Conservation (phyloP, 2,113 vertebrate species). For the Natator depressus region DNA sequence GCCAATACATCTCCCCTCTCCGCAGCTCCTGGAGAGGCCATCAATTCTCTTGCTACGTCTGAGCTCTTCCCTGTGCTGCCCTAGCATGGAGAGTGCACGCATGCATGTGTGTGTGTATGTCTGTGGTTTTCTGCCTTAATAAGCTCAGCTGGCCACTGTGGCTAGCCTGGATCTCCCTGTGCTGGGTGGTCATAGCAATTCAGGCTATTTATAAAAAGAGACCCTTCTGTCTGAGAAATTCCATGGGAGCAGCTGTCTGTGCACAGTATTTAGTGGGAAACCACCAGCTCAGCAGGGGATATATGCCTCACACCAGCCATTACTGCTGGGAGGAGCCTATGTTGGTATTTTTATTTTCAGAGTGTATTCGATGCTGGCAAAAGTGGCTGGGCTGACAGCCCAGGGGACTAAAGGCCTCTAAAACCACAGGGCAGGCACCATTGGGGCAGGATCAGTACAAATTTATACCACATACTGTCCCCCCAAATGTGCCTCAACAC, state of each 20-base stretch:
- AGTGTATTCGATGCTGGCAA: neutral
- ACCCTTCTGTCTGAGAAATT: constrained; percentile 1
- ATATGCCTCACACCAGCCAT: neutral
- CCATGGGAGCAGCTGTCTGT: neutral
- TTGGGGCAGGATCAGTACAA: neutral
- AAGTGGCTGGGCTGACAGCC: neutral
- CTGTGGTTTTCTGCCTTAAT: neutral
- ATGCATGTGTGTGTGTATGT: neutral
- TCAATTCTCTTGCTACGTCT: neutral
- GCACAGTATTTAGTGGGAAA: constrained; percentile 5
- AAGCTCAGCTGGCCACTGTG: rapidly evolving
- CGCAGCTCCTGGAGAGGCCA: neutral
- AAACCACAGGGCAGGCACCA: constrained; percentile 36
- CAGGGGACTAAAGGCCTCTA: constrained; percentile 44
- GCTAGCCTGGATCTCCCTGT: neutral
- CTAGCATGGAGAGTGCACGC: neutral
- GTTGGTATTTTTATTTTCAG: rapidly evolving
- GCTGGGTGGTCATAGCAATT: neutral
- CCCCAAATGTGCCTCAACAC: neutral
- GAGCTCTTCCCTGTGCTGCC: neutral
- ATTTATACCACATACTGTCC: neutral
- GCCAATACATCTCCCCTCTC: neutral
- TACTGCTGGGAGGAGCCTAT: neutral
- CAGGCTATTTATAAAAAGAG: neutral
- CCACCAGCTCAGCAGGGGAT: neutral